Evolutionary conservation across 64 coral and sea anemone species (phyloP).

Genomic region (Actinia tenebrosa): DNA sequence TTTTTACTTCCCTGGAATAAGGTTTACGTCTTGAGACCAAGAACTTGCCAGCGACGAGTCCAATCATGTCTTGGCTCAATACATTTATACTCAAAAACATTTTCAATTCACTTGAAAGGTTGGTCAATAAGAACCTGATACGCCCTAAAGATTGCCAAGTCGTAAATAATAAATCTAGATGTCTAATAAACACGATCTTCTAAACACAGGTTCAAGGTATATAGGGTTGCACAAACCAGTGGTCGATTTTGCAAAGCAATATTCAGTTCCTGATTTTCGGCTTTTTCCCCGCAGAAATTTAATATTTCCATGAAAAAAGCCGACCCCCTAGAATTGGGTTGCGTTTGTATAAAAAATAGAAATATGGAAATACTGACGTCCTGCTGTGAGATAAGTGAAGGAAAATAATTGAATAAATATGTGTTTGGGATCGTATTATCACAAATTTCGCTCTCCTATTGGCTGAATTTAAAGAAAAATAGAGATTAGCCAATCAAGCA

Average conservation of each 20-base stretch:
- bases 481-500: not conserved
- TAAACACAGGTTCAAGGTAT: not conserved
- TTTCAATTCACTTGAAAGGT: not conserved
- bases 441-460: not conserved
- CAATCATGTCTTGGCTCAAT: not conserved
- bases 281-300: not conserved
- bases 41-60: not conserved
- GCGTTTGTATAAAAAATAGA: not conserved
- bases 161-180: constrained; percentile 1
- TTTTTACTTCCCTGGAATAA: not conserved
- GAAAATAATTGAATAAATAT: constrained; percentile 6
- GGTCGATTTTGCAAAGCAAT: not conserved
- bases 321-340: not conserved
- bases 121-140: not conserved
- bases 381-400: not conserved
- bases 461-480: not conserved
- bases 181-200: not conserved
- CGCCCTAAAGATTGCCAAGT: constrained; percentile 1
- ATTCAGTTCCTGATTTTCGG: not conserved
- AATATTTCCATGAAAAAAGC: not conserved
- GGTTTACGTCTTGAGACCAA: not conserved
- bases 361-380: not conserved
- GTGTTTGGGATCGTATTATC: not conserved
- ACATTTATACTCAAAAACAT: not conserved
- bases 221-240: not conserved